Evolutionary conservation across 2,888 invertebrate genomes (phyloP).

Genomic region (Brachypalpus laphriformis): DNA sequence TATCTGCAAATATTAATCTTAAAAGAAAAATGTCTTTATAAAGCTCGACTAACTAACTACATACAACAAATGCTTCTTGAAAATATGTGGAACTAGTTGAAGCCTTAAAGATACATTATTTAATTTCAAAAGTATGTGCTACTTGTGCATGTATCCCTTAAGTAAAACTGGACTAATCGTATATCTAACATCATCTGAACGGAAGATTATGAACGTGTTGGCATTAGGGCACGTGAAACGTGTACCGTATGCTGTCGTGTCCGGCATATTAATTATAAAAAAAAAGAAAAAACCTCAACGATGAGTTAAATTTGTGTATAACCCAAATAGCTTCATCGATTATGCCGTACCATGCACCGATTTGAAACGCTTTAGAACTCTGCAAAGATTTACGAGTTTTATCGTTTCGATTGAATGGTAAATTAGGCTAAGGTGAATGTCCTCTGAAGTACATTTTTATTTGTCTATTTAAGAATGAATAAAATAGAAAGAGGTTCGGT

Average conservation of each 20-base stretch:
- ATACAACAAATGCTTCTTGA: too few species aligned
- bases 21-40: too few species aligned
- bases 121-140: too few species aligned
- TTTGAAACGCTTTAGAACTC: neutral
- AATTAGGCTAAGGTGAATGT: neutral
- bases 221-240: neutral
- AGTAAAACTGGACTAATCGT: neutral
- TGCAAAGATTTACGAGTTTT: neutral
- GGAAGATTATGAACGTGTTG: neutral
- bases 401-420: neutral
- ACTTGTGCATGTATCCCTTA: neutral
- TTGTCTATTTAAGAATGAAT: too few species aligned
- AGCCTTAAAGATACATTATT: too few species aligned
- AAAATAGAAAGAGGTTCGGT: too few species aligned
- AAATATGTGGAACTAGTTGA: too few species aligned
- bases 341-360: neutral
- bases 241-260: neutral
- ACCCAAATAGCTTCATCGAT: neutral
- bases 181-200: neutral
- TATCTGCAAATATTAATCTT: too few species aligned
- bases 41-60: too few species aligned
- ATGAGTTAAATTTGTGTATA: neutral
- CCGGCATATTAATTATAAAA: neutral
- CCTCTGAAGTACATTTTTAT: neutral
- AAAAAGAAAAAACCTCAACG: too few species aligned